phyloP scores from a whole-genome alignment of 2,113 vertebrate species.

The Podiceps cristatus region DNA sequence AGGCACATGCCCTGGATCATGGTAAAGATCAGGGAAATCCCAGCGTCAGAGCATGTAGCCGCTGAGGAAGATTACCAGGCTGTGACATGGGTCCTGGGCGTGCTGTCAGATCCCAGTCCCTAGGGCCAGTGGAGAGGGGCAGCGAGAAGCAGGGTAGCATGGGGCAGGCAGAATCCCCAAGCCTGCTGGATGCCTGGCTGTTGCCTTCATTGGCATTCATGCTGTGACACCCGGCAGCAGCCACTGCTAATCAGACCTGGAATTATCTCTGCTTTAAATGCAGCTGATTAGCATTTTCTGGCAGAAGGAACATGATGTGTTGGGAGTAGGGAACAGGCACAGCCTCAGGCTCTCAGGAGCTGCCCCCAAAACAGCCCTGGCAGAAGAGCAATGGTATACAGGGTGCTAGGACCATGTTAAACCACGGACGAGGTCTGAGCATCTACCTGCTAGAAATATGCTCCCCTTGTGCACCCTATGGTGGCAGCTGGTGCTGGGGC shows the following conservation, averaged over 20 bases:
- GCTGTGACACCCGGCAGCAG: background rate
- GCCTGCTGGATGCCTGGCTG: fast-evolving
- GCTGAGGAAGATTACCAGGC: background rate
- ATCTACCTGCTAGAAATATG: fast-evolving
- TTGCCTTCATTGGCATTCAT: constrained; percentile 19
- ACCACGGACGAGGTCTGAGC: background rate
- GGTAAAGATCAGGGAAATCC: background rate
- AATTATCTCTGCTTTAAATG: constrained; percentile 48
- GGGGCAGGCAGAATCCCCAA: background rate
- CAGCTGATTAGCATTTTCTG: constrained; percentile 56
- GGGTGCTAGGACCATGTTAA: background rate
- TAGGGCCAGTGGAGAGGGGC: background rate
- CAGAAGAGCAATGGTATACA: fast-evolving
- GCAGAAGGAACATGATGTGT: constrained; percentile 27
- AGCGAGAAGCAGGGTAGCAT: background rate
- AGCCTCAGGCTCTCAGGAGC: constrained; percentile 5
- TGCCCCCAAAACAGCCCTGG: background rate
- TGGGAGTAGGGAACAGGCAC: background rate
- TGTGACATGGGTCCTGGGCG: background rate
- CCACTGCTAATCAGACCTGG: constrained; percentile 53
- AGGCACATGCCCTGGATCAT: background rate
- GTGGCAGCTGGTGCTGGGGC: background rate
- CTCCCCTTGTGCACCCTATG: fast-evolving
- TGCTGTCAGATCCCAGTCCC: background rate
- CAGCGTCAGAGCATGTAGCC: background rate